Base-by-base conservation (phyloP, 2,888 invertebrate genomes). In the Thumatha senex region DNA sequence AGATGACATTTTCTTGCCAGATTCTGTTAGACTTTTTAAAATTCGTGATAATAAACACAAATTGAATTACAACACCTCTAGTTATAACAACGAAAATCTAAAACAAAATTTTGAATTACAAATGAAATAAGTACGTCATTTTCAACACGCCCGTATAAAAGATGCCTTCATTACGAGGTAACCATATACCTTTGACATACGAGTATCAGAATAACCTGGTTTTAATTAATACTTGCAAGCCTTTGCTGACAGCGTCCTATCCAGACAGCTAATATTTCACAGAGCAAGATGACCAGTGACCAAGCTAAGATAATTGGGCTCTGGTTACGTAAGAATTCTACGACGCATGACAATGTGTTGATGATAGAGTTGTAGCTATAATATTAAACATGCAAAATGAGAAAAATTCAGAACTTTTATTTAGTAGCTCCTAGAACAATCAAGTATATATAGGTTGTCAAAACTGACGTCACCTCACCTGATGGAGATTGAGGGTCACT, bases 181-280 rank as follows among this genome's bases (percentile, higher is more conserved):
- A 83, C 76, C 58, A 65, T 76, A 83, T 79, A 74, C 76, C 81
- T 79, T 84, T 88, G 88, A 82, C 80, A 86, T 67, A 72, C 64
- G 78, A 85, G 80, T 70, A 74, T 77, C 80, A 74, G 74, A 76
- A 78, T 78, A 81, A 79, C 78, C 76, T 76, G 78, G 73, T 77
- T 67, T 78, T 86, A 86, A 87, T 87, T 87, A 86, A 81, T 79
- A 63, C 63, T 66, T 67, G 72, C 71, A 71, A 72, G 69, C 65
- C 67, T 70, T 72, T 71, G 50, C 70, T 73, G 76, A 66, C 73
- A 69, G 54, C 66, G 75, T 73, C 60, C 71, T 67, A 67, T 14
- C 69, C 78, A 71, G 67, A 56, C 58, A 65, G 67, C 55, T 84
- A 77, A 74, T 75, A 79, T 82, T 82, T 80, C 84, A 53, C 43